Percentiles rank a stretch among this genome's conserved stretches.
These are phyloP conservation scores for Pogonophryne albipinna DNA, from an alignment of 2,797 vertebrate genomes.

Conservation along the genomic window DNA sequence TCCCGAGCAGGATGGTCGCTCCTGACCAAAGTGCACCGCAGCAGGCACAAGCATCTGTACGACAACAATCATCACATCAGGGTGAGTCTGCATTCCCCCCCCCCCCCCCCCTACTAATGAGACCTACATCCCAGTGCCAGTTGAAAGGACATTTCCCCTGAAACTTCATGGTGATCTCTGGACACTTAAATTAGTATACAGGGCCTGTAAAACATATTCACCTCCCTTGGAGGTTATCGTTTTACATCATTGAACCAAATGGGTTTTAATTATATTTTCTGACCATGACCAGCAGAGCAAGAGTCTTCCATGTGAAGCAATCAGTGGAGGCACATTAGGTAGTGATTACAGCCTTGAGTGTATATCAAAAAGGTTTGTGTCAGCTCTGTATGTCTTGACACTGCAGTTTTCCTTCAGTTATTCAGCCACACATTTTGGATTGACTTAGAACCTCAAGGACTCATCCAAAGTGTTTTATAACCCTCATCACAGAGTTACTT, in stretches of 20 bases:
- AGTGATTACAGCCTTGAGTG: background rate
- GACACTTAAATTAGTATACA: background rate
- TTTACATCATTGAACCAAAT: background rate
- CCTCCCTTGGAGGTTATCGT: background rate
- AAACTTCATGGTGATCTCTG: background rate
- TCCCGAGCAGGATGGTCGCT: slow-evolving; percentile 91
- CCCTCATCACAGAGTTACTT: background rate
- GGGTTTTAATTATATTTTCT: background rate
- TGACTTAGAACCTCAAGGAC: background rate
- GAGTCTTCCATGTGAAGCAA: background rate
- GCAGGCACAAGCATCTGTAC: slow-evolving; percentile 90
- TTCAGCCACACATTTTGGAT: background rate
- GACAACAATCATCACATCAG: slow-evolving; percentile 90
- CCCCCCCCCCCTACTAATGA: too few species aligned
- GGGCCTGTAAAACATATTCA: background rate
- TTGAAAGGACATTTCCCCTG: background rate
- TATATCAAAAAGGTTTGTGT: background rate
- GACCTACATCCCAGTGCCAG: background rate
- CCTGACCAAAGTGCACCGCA: slow-evolving; percentile 92
- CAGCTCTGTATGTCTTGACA: background rate
- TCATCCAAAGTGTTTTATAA: background rate
- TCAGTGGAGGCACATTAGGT: background rate
- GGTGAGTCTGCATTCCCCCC: slow-evolving; percentile 73
- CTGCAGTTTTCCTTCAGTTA: background rate
- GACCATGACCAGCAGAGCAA: background rate